phyloP scores from a whole-genome alignment of 2,113 vertebrate genomes.

The Marcusenius ussheri region DNA sequence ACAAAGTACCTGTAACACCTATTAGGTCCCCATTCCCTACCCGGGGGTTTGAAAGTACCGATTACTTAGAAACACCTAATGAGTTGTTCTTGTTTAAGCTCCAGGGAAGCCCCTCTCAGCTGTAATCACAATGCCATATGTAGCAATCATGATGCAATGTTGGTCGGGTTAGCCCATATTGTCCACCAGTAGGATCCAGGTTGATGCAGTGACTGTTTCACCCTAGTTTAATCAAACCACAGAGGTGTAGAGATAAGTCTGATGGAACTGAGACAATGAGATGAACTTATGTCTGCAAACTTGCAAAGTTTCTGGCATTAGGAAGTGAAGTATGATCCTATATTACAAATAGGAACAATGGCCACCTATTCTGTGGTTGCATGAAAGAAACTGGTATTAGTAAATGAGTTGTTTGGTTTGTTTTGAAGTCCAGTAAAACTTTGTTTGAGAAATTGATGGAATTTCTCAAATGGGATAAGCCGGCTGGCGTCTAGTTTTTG shows the following conservation, averaged over 20 bases:
- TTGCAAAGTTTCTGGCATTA: neutral
- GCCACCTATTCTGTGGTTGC: neutral
- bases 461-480: neutral
- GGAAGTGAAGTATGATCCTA: neutral
- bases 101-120: neutral
- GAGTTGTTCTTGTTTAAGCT: neutral
- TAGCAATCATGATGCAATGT: neutral
- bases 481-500: neutral
- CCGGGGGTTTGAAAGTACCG: neutral
- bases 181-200: neutral
- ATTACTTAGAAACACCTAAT: neutral
- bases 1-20: neutral
- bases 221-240: neutral
- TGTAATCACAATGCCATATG: neutral
- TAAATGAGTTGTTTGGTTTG: neutral
- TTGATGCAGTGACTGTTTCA: neutral
- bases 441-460: neutral
- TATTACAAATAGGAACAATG: neutral
- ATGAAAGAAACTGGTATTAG: neutral
- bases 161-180: neutral
- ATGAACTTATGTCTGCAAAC: neutral
- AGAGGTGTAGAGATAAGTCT: neutral
- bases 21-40: neutral
- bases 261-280: neutral
- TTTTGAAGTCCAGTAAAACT: neutral